Base-by-base conservation (phyloP, 1,140 invertebrate genomes). In the Zaprionus vittiger region DNA sequence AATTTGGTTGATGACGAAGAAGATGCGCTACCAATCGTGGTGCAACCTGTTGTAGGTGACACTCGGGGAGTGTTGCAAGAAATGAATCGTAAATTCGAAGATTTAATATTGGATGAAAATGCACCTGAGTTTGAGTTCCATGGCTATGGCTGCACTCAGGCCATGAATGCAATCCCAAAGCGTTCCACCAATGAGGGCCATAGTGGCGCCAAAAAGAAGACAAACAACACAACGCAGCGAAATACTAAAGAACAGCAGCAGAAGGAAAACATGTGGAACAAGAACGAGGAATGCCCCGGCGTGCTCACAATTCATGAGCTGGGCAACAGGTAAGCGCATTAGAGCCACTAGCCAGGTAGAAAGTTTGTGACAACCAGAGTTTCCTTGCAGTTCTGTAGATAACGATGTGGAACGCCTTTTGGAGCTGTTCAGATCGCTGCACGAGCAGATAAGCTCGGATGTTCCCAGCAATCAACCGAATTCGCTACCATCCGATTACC, bases 371-470 rank as follows among this genome's bases (percentile, higher is more conserved):
- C n/a, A 17, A n/a, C 41, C n/a, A 9, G 7, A 47, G 1, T 28
- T 52, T 11, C 5, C 20, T 60, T 54, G 0, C 37, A 89, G 85
- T 28, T 6, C 26, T 11, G 75, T 77, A 44, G 44, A 47, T 14
- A 86, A 75, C 67, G 9, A 22, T 4, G 65, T 89, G 2, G 11
- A 69, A 20, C 84, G 84, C 14, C 26, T 92, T 12, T 60, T 92
- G 71, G 60, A 75, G 22, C 24, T 91, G 1, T 80, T 92, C 15
- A 77, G 68, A 14, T 81, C 85, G 2, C 15, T 92, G 55, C 84
- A 92, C 56, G 72, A 80, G 37, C 71, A 78, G 28, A 44, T 92
- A 2, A 60, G 20, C 14, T 57, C 77, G 1, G 71, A 85, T 0
- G 26, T 85, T 47, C 75, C 60, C 6, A 55, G 62, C 17, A 28